Base-by-base conservation (phyloP, 2,888 invertebrate genomes). In the Smittia aterrima region DNA sequence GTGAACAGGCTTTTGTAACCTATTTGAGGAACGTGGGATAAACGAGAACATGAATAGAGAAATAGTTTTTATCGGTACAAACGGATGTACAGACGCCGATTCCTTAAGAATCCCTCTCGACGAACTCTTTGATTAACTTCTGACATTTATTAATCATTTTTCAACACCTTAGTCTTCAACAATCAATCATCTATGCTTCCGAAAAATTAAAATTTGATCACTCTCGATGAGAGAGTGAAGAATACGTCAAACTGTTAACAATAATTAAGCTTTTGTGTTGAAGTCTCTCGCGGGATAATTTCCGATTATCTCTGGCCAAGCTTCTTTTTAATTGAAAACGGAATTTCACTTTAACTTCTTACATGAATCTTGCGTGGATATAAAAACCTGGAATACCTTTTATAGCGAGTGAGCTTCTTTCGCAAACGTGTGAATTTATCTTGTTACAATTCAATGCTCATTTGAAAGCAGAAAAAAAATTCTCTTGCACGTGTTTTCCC, bases 61-160 rank as follows among this genome's bases (percentile, higher is more conserved):
- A 32, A 3, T 32, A 9, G 32, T 32, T 32, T 32, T 32, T n/a
- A n/a, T n/a, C n/a, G n/a, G n/a, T n/a, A n/a, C n/a, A n/a, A n/a
- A n/a, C n/a, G n/a, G n/a, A n/a, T n/a, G n/a, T n/a, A n/a, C n/a
- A n/a, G n/a, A n/a, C n/a, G n/a, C n/a, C n/a, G n/a, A n/a, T n/a
- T n/a, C n/a, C n/a, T n/a, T n/a, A n/a, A n/a, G n/a, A n/a, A n/a
- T n/a, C n/a, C n/a, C n/a, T n/a, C n/a, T n/a, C n/a, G n/a, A n/a
- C 32, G 32, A 32, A 32, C 9, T 32, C 22, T 64, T 64, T 70
- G 24, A 32, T 72, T 62, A 24, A 18, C 24, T 62, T 72, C 20
- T 22, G 54, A n/a, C 53, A 16, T 38, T 40, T 20, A 72, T 72
- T 72, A 72, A 72, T 72, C 54, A 72, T 72, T 72, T 72, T 72